Percentiles rank a stretch among this genome's conserved stretches.
Conservation (phyloP, 2,797 vertebrate genomes). For the Chaetophractus vellerosus region DNA sequence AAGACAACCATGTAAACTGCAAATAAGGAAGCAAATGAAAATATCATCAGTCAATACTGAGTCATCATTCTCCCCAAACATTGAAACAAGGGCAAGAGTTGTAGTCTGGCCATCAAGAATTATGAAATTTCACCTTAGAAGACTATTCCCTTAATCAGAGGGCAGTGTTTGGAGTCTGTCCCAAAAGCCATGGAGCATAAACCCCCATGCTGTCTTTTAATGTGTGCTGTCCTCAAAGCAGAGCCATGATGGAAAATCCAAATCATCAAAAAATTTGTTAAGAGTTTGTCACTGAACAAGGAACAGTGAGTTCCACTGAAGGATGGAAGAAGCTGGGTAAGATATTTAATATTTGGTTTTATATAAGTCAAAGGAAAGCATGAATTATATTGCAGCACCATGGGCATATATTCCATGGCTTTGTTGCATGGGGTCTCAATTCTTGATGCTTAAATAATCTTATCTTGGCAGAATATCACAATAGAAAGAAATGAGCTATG, state of each 20-base stretch:
- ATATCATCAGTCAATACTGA: not conserved
- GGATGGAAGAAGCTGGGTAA: not conserved
- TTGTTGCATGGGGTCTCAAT: not conserved
- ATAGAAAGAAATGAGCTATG: not conserved
- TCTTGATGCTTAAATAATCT: not conserved
- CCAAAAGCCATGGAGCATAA: not conserved
- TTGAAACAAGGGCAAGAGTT: not conserved
- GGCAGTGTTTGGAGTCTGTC: not conserved
- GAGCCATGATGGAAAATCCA: slow-evolving; percentile 11
- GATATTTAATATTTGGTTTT: slow-evolving; percentile 18
- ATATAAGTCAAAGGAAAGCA: slow-evolving; percentile 11
- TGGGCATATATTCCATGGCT: not conserved
- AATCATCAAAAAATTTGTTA: not conserved
- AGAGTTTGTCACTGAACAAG: not conserved
- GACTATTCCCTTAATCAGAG: not conserved
- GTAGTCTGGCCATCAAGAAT: not conserved
- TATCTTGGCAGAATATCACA: not conserved
- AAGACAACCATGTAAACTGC: not conserved
- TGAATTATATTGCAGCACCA: not conserved
- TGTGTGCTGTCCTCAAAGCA: not conserved
- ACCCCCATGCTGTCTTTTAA: not conserved
- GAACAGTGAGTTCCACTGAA: not conserved
- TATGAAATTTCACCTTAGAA: not conserved
- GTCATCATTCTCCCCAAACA: not conserved
- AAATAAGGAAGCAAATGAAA: slow-evolving; percentile 22